Base-by-base conservation (phyloP, 1,140 invertebrate species). In the Branchinecta lindahli region DNA sequence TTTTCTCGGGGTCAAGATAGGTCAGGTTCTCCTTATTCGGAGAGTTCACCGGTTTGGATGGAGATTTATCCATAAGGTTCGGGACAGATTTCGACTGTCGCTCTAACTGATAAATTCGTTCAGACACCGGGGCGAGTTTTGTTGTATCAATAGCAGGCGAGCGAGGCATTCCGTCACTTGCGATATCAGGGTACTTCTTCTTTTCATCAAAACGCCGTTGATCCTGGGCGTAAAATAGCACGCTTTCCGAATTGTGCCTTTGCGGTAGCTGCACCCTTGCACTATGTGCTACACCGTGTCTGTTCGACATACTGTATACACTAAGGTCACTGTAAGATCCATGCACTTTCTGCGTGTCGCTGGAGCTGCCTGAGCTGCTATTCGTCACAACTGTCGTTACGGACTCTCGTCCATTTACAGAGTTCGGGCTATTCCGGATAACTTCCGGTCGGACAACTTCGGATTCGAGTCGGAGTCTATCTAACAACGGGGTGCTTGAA, bases 301-400 rank as follows among this genome's bases (percentile, higher is more conserved):
- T 69, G 61, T 72, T 73, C 67, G 75, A 72, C 44, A 67, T 66
- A 47, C 84, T 86, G 7, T 85, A 83, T 21, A 87, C 84, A 72
- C 86, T 88, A 9, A 89, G 83, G 75, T 89, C 88, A 75, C 86
- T 88, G 80, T 86, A 86, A 8, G 87, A 89, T 44, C 87, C 87
- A 74, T 88, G 85, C 88, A 88, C 90, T 79, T 91, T 91, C 2
- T 90, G 78, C 8, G 89, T 90, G 75, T 91, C 89, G 73, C 87
- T 87, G 46, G 87, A 88, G 65, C 87, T 89, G 61, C 85, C 87
- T 76, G 74, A 76, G 66, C 77, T 77, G 66, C 74, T 74, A 70
- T 79, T 78, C 46, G 85, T 86, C 12, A 77, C 77, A 0, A 79
- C 77, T 8, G 78, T 79, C 5, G 86, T 86, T 0, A 87, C 86